Evolutionary conservation across 2,888 invertebrate species (phyloP).

Genomic region (Caenorhabditis plicata): DNA sequence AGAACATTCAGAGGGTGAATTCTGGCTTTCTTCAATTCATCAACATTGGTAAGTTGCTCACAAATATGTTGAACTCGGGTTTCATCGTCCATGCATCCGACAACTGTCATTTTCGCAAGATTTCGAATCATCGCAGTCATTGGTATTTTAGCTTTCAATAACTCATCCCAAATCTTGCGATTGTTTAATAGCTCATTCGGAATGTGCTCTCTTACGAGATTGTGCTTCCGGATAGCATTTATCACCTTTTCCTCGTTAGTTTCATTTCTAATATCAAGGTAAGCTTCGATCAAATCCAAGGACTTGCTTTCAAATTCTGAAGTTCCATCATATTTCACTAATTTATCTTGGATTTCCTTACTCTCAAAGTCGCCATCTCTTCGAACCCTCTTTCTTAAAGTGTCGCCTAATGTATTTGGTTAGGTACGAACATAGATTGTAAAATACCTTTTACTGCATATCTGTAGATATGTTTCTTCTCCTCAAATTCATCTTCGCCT

Average conservation of each 20-base stretch:
- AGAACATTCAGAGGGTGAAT: slow-evolving; percentile 66
- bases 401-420: too few relatives aligned
- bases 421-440: too few relatives aligned
- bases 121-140: slow-evolving; percentile 67
- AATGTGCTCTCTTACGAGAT: slow-evolving; percentile 74
- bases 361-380: too few relatives aligned
- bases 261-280: slow-evolving; percentile 34
- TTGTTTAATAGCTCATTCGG: slow-evolving; percentile 74
- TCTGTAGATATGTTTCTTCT: slow-evolving; percentile 53
- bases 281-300: slow-evolving; percentile 44
- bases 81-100: slow-evolving; percentile 54
- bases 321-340: too few relatives aligned
- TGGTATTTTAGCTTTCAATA: slow-evolving; percentile 65
- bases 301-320: slow-evolving; percentile 37
- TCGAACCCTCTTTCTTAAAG: too few relatives aligned
- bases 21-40: slow-evolving; percentile 58
- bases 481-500: slow-evolving; percentile 42
- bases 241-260: slow-evolving; percentile 27
- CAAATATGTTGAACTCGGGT: slow-evolving; percentile 41
- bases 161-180: slow-evolving; percentile 65
- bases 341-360: too few relatives aligned
- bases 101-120: slow-evolving; percentile 65
- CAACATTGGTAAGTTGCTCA: slow-evolving; percentile 52
- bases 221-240: slow-evolving; percentile 33
- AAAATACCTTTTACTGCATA: slow-evolving; percentile 53